Percentiles rank a stretch among this genome's conserved stretches.
These are phyloP conservation scores for Camelus bactrianus DNA, from an alignment of 2,113 vertebrate genomes.

Conservation along the genomic window DNA sequence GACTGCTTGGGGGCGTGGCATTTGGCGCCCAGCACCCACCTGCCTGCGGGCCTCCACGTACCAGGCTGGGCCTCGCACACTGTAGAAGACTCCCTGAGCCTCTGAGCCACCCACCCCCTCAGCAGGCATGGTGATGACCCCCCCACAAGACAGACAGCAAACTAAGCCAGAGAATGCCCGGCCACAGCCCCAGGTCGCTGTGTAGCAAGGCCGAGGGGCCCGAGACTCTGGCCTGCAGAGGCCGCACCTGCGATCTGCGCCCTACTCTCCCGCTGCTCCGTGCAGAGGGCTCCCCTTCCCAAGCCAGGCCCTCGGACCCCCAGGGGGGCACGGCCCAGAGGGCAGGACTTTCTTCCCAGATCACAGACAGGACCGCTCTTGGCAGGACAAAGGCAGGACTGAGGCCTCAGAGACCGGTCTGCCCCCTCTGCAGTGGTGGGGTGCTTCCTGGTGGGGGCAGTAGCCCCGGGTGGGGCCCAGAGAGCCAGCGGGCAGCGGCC, in stretches of 20 bases:
- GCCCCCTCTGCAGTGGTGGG: neutral
- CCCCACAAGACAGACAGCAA: neutral
- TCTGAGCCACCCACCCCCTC: rapidly evolving
- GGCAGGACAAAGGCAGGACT: neutral
- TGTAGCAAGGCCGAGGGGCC: neutral
- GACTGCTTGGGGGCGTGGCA: neutral
- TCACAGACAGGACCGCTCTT: too few relatives aligned
- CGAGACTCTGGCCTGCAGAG: neutral
- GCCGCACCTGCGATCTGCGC: rapidly evolving
- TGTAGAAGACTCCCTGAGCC: neutral
- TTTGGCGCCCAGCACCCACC: rapidly evolving
- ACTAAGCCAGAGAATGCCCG: rapidly evolving
- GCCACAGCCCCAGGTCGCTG: rapidly evolving
- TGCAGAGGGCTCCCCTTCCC: neutral
- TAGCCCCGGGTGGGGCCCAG: neutral
- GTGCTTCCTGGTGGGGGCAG: neutral
- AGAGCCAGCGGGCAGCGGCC: neutral
- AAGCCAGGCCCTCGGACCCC: neutral
- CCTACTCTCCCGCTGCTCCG: rapidly evolving
- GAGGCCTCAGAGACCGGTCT: neutral
- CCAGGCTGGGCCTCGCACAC: neutral
- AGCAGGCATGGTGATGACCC: rapidly evolving
- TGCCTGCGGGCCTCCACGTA: rapidly evolving
- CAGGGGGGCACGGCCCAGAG: neutral
- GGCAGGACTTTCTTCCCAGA: neutral